A percentile compares a stretch with the other conserved stretches of the same genome.
Conservation (phyloP, 30 jellyfish, hydroid and myxozoan genomes). For the Hydra vulgaris region DNA sequence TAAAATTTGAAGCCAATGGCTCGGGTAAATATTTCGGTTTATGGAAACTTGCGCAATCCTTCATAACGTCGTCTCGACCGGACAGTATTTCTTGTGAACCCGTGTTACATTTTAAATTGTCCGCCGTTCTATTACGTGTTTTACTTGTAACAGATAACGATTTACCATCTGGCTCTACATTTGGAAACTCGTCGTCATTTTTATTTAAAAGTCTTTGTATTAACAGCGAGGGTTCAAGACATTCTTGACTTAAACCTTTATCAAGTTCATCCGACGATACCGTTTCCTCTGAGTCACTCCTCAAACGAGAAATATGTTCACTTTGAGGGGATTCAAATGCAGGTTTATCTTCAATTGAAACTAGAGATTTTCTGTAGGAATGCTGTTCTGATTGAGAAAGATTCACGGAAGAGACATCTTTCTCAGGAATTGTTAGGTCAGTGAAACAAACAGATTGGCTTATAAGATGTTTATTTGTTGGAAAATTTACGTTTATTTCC, state of each 20-base stretch:
- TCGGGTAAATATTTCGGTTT: too few relatives aligned
- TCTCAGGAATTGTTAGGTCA: slow-evolving; percentile 18
- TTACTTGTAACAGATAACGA: not conserved
- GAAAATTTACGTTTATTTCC: not conserved
- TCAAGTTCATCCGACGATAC: slow-evolving; percentile 71
- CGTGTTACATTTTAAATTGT: too few relatives aligned
- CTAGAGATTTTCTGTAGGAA: not conserved
- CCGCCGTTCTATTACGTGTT: not conserved
- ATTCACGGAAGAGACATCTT: not conserved
- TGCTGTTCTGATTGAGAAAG: not conserved
- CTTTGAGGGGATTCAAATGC: not conserved
- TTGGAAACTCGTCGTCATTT: not conserved
- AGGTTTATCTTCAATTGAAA: not conserved
- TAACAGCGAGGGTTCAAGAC: not conserved
- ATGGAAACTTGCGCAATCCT: too few relatives aligned
- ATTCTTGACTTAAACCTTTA: slow-evolving; percentile 2
- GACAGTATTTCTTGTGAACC: too few relatives aligned
- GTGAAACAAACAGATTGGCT: slow-evolving; percentile 65
- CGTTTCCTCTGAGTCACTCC: slow-evolving; percentile 82
- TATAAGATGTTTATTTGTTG: not conserved
- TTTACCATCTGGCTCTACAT: not conserved
- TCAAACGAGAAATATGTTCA: slow-evolving; percentile 1
- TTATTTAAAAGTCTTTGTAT: not conserved
- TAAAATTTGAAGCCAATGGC: too few relatives aligned
- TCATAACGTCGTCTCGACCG: too few relatives aligned